A percentile compares a stretch with the other conserved stretches of the same genome.
phyloP scores from a whole-genome alignment of 2,888 invertebrate species.

The Smittia aterrima region DNA sequence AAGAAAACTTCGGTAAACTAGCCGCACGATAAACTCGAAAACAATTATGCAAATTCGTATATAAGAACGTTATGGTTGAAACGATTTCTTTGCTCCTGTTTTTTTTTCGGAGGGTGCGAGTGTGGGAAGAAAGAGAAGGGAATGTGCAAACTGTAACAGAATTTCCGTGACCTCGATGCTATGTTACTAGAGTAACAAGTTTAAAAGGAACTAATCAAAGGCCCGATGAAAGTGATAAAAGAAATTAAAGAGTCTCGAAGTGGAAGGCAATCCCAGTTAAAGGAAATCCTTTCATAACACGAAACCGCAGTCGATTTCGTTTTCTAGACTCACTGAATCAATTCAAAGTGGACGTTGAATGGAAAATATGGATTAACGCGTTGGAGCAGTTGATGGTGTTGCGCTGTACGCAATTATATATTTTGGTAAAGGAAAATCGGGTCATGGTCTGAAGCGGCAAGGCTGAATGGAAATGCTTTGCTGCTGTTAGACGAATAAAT shows the following conservation, averaged over 20 bases:
- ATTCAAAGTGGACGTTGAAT: background rate
- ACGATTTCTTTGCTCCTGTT: background rate
- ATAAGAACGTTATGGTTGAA: background rate
- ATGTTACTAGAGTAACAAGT: too few species aligned
- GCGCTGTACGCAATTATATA: background rate
- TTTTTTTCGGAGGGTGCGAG: background rate
- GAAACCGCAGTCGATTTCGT: background rate
- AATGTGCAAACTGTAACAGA: constrained; percentile 2
- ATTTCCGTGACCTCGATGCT: background rate
- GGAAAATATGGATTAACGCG: constrained; percentile 12
- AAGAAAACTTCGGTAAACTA: background rate
- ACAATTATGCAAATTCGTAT: constrained; percentile 31
- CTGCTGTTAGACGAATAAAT: constrained; percentile 33
- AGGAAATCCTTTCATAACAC: background rate
- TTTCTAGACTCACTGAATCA: too few species aligned
- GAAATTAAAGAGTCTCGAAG: too few species aligned
- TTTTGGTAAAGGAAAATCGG: constrained; percentile 32
- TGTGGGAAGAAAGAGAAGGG: background rate
- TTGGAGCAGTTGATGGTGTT: background rate
- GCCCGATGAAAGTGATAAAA: too few species aligned
- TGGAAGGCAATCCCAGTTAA: too few species aligned
- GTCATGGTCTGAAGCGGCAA: constrained; percentile 43
- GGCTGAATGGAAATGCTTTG: constrained; percentile 40
- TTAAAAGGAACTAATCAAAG: too few species aligned
- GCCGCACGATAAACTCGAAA: constrained; percentile 31